Evolutionary conservation across 2,113 vertebrate genomes (phyloP).

Genomic region (Perca flavescens): DNA sequence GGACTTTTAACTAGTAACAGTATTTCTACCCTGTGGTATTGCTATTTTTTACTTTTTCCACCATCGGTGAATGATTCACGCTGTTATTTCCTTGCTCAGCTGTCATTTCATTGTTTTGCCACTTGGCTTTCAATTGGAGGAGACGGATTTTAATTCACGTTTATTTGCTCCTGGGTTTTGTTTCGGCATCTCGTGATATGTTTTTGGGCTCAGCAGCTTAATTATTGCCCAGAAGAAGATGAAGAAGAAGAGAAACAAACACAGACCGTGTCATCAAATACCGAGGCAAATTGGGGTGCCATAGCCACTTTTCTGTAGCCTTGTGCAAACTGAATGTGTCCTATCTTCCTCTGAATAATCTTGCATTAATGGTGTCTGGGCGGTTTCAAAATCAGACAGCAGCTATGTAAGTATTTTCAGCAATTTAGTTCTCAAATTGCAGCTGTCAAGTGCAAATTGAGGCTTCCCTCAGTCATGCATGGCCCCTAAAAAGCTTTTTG

Average conservation of each 20-base stretch:
- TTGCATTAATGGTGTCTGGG: constrained; percentile 34
- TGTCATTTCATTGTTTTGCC: background rate
- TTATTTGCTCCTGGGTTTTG: constrained; percentile 13
- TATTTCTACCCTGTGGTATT: background rate
- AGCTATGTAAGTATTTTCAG: constrained; percentile 60
- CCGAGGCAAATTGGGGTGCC: constrained; percentile 33
- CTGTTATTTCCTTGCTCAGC: background rate
- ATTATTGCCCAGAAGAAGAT: constrained; percentile 31
- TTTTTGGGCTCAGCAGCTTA: constrained; percentile 29
- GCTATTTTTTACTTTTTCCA: too few relatives aligned
- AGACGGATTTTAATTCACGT: constrained; percentile 27
- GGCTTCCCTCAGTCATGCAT: constrained; percentile 45
- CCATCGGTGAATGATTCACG: background rate
- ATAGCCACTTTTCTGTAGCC: constrained; percentile 26
- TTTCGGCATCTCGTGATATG: constrained; percentile 27
- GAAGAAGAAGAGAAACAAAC: constrained; percentile 16
- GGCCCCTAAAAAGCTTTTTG: constrained; percentile 50
- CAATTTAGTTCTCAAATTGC: constrained; percentile 75
- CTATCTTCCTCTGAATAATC: constrained; percentile 30
- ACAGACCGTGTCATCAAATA: constrained; percentile 12
- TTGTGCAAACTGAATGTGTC: constrained; percentile 33
- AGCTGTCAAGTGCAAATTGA: constrained; percentile 59
- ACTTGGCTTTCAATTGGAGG: background rate
- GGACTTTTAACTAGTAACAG: too few relatives aligned
- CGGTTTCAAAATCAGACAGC: constrained; percentile 57